Evolutionary conservation across 2,888 invertebrate species (phyloP).

Genomic region (Stenodera caucasica): DNA sequence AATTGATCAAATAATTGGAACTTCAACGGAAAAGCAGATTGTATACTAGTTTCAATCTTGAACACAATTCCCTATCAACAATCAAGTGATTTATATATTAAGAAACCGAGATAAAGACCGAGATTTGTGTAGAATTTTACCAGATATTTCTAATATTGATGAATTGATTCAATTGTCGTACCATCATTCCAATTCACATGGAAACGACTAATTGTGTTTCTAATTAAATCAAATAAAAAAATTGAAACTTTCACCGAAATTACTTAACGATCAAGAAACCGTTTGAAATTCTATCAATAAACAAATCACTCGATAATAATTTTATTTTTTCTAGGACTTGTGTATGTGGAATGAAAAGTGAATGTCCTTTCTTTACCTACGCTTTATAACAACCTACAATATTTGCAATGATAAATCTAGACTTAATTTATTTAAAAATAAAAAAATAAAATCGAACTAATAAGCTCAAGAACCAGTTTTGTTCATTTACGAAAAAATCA

Average conservation of each 20-base stretch:
- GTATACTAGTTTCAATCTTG: no score
- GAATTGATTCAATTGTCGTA: no score
- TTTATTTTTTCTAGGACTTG: background rate
- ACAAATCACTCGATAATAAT: background rate
- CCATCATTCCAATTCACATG: constrained; percentile 92
- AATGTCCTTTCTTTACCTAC: constrained; percentile 28
- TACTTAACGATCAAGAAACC: constrained; percentile 2
- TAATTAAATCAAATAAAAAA: constrained; percentile 10
- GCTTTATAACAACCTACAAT: constrained; percentile 11
- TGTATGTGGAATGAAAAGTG: constrained; percentile 19
- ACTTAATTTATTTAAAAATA: background rate
- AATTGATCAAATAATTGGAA: no score
- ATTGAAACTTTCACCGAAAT: constrained; percentile 12
- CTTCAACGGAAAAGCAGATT: no score
- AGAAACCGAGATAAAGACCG: no score
- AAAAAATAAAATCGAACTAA: background rate
- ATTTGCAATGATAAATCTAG: background rate
- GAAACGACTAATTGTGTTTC: constrained; percentile 79
- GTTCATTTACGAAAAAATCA: background rate
- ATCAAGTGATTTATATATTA: no score
- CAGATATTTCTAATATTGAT: no score
- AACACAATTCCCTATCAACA: no score
- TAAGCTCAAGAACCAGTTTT: background rate
- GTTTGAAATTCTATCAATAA: background rate
- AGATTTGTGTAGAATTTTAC: no score